Percentiles rank a stretch among this genome's conserved stretches.
These are phyloP conservation scores for Notechis scutatus DNA, from an alignment of 2,113 vertebrate species.

Conservation along the genomic window DNA sequence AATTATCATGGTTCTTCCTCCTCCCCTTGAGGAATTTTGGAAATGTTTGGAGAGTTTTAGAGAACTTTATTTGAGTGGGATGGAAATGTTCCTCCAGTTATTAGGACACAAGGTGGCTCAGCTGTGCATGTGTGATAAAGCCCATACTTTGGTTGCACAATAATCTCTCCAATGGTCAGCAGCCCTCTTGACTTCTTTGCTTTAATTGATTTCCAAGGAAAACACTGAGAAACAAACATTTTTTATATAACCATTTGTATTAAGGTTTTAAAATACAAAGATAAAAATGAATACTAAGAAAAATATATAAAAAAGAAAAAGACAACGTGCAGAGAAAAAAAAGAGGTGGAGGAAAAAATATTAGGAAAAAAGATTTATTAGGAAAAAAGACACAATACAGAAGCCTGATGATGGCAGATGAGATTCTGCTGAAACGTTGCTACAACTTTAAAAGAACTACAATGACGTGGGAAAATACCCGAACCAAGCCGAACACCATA, in stretches of 20 bases:
- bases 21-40: neutral
- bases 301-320: neutral
- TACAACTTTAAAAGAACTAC: too few relatives aligned
- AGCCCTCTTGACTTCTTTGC: neutral
- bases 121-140: neutral
- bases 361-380: too few relatives aligned
- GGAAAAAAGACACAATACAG: too few relatives aligned
- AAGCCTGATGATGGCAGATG: too few relatives aligned
- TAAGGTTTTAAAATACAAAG: neutral
- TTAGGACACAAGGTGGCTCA: neutral
- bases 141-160: neutral
- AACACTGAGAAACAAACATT: neutral
- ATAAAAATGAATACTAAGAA: neutral
- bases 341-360: neutral
- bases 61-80: neutral
- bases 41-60: neutral
- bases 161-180: neutral
- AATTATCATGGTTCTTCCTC: neutral
- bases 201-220: neutral
- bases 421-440: too few relatives aligned
- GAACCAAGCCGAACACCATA: too few relatives aligned
- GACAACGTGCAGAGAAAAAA: neutral
- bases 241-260: neutral
- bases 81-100: neutral
- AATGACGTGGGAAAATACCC: too few relatives aligned